Percentiles rank a stretch among this genome's conserved stretches.
phyloP scores from a whole-genome alignment of 2,113 vertebrate genomes.

The Sinocyclocheilus anshuiensis region DNA sequence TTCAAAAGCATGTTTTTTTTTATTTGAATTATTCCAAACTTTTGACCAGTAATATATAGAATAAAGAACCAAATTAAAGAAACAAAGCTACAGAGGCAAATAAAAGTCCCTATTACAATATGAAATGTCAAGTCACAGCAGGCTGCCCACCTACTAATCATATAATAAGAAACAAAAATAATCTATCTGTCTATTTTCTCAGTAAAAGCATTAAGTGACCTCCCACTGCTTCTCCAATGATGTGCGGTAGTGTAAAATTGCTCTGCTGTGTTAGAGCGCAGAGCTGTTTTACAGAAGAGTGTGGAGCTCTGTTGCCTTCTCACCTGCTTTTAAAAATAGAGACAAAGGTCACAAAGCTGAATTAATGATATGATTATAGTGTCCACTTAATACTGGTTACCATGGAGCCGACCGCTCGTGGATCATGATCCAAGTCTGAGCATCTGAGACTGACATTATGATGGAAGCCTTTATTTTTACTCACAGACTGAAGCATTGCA shows the following conservation, averaged over 20 bases:
- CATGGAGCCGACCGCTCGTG: conserved; percentile 54
- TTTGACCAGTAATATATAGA: neutral
- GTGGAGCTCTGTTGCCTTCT: conserved; percentile 49
- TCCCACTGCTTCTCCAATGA: conserved; percentile 31
- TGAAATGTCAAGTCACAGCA: conserved; percentile 12
- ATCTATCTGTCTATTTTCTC: conserved; percentile 25
- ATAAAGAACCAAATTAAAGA: neutral
- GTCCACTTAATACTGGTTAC: conserved; percentile 63
- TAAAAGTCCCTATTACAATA: neutral
- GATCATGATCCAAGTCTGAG: conserved; percentile 45
- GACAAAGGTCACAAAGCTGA: conserved; percentile 59
- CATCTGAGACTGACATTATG: conserved; percentile 49
- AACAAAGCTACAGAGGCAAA: conserved; percentile 16
- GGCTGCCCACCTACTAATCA: conserved; percentile 4
- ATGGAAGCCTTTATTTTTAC: conserved; percentile 56
- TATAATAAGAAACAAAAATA: conserved; percentile 19
- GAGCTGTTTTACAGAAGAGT: neutral
- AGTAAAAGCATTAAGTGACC: conserved; percentile 38
- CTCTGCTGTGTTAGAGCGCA: neutral
- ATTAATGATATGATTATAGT: conserved; percentile 63
- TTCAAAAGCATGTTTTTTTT: too few species aligned
- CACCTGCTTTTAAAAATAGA: conserved; percentile 60
- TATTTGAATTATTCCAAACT: neutral
- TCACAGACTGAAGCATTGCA: conserved; percentile 50
- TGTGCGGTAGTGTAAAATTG: conserved; percentile 20